Evolutionary conservation across 2,888 invertebrate species (phyloP), one percentile per base, ranked within the genome.

Genomic region (Schrankia costaestrigalis): DNA sequence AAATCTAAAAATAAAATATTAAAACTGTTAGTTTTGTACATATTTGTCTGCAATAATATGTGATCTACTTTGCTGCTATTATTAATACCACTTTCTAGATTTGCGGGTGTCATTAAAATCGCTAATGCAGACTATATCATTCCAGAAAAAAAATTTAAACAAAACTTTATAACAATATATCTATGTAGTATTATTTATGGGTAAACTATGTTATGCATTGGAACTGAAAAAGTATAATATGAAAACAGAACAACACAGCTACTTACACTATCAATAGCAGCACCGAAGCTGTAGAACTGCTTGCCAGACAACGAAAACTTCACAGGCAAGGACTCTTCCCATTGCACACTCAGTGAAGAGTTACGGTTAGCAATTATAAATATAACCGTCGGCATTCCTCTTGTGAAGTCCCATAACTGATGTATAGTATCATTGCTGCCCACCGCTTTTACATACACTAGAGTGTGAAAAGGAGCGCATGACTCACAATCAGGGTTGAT

Each of bases 361-460:
- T 88, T 78, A 0, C 72, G 46, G 0, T 78, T 65, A 0, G 91
- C 90, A 0, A 90, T 63, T 0, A 89, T 86, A 15, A 90, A 71
- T 9, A 92, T 70, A 13, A 93, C 58, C 1, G 90, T 89, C 0
- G 93, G 93, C 23, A 86, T 77, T 2, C 89, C 86, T 12, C 56
- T 35, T 2, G 89, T 85, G 52, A 93, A 92, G 70, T 92, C 92
- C 91, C 93, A 92, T 26, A 93, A 49, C 62, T 92, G 92, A 61
- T 93, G 93, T 1, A 93, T 65, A 0, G 89, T 88, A 65, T 93
- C 92, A 26, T 85, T 71, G 1, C 69, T 40, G 0, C 92, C 91
- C 11, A 81, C 85, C 0, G 92, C 91, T 57, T 77, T 73, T 5
- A 91, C 72, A 56, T 93, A 89, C 2, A 90, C 53, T 0, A 91